A percentile compares a stretch with the other conserved stretches of the same genome.
phyloP scores from a whole-genome alignment of 2,888 invertebrate genomes.

The Noctua fimbriata region DNA sequence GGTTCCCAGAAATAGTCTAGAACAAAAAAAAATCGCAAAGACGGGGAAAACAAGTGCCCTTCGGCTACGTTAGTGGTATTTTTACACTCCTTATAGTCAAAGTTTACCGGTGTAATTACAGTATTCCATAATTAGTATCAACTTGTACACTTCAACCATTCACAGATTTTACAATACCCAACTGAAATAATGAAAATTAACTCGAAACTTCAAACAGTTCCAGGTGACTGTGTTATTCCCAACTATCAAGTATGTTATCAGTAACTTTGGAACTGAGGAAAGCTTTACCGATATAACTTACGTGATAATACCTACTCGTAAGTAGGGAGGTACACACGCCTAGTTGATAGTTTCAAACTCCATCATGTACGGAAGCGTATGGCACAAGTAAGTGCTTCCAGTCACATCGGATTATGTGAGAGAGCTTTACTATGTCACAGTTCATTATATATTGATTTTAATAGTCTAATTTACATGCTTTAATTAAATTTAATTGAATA shows the following conservation, averaged over 20 bases:
- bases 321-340: neutral
- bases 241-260: constrained; percentile 13
- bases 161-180: neutral
- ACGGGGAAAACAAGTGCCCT: too few relatives aligned
- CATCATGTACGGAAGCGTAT: constrained; percentile 25
- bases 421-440: neutral
- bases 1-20: too few relatives aligned
- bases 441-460: constrained; percentile 15
- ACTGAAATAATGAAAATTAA: neutral
- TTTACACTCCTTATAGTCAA: neutral
- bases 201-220: constrained; percentile 9
- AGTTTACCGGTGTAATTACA: neutral
- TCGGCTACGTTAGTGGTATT: too few relatives aligned
- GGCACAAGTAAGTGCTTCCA: constrained; percentile 38
- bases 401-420: constrained; percentile 26
- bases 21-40: too few relatives aligned
- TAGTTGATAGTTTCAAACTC: constrained; percentile 43
- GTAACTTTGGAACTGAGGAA: constrained; percentile 13
- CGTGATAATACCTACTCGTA: constrained; percentile 3
- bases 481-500: too few relatives aligned
- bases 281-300: constrained; percentile 22
- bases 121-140: neutral
- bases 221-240: neutral
- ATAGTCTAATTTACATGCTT: neutral
- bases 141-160: neutral